Conservation (phyloP, 1,140 invertebrate species). For the Polyergus mexicanus region DNA sequence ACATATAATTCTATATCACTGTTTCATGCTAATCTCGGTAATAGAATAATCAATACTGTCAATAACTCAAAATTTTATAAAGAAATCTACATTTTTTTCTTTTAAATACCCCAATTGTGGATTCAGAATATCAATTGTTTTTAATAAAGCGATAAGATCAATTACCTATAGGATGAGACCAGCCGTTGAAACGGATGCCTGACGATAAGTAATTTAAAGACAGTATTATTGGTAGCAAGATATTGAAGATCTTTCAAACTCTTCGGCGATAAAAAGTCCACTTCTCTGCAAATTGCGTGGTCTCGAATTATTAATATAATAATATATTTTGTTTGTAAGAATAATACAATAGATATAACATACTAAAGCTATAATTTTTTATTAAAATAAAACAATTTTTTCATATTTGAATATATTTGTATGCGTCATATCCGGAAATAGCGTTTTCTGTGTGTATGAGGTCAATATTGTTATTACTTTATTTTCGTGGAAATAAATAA, state of each 20-base stretch:
- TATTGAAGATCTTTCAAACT: slow-evolving; percentile 71
- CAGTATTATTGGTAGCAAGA: slow-evolving; percentile 68
- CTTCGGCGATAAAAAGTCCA: slow-evolving; percentile 77
- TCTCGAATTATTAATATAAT: slow-evolving; percentile 19
- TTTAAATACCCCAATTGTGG: neutral
- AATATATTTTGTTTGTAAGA: too few relatives aligned
- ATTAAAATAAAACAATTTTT: neutral
- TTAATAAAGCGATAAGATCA: slow-evolving; percentile 21
- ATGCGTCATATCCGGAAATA: too few relatives aligned
- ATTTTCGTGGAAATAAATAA: neutral
- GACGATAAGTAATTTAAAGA: slow-evolving; percentile 85
- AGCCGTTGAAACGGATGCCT: slow-evolving; percentile 87
- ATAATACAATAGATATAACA: too few relatives aligned
- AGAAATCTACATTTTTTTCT: neutral
- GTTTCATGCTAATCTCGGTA: neutral
- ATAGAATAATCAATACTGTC: neutral
- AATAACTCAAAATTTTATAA: slow-evolving; percentile 6
- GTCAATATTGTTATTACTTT: slow-evolving; percentile 1
- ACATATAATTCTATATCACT: neutral
- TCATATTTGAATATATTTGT: too few relatives aligned
- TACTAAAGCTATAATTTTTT: too few relatives aligned
- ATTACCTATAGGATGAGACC: slow-evolving; percentile 86
- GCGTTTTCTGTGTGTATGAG: too few relatives aligned
- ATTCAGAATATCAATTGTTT: neutral
- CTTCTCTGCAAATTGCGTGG: slow-evolving; percentile 77